phyloP scores from a whole-genome alignment of 2,797 vertebrate genomes.

The Eulemur mongoz region DNA sequence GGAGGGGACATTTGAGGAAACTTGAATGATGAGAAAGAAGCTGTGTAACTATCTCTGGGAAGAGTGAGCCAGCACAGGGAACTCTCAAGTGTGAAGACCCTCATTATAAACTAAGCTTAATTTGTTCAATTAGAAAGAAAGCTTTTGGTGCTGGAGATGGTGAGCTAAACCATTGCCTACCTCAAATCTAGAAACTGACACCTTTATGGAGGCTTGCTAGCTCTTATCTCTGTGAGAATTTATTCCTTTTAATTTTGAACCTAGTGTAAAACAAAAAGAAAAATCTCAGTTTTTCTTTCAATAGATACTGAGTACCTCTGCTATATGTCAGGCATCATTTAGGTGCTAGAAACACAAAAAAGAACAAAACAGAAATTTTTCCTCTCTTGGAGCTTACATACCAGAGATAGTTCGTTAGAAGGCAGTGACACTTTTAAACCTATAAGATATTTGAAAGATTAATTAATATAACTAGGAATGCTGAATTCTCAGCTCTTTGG shows the following conservation, averaged over 20 bases:
- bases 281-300: neutral
- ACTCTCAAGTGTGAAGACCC: neutral
- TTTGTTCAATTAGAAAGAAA: neutral
- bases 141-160: neutral
- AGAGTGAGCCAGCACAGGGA: neutral
- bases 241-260: neutral
- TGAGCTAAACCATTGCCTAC: neutral
- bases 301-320: neutral
- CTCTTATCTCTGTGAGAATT: neutral
- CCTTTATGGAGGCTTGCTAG: neutral
- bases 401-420: neutral
- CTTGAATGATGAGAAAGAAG: neutral
- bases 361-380: neutral
- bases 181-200: neutral
- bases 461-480: neutral
- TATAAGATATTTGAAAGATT: slow-evolving; percentile 12
- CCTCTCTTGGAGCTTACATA: neutral
- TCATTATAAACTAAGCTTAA: neutral
- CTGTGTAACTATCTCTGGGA: neutral
- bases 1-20: neutral
- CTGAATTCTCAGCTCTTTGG: neutral
- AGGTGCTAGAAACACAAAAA: neutral
- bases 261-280: neutral
- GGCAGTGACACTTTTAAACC: neutral
- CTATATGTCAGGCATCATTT: neutral